Base-by-base conservation (phyloP, 2,797 vertebrate species). In the Zalophus californianus region DNA sequence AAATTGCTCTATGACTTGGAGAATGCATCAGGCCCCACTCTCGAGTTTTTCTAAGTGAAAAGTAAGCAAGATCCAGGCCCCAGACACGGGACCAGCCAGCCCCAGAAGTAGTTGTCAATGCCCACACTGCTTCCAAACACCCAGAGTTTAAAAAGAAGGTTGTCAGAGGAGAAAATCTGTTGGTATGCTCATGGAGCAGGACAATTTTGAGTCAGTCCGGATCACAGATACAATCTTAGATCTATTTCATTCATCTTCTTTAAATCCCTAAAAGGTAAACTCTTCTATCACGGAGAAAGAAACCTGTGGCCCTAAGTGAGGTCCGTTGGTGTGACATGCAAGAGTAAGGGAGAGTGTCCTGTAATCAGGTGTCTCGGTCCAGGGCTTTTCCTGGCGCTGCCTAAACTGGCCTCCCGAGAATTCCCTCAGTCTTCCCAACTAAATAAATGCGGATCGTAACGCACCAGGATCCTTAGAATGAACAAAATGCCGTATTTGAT, bases 381-480 rank as follows among this genome's bases (percentile, higher is more conserved):
- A 10, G 25, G 77, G 32, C 25, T 73, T 70, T 92, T 89, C 79
- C 41, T 14, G 13, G 48, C 60, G 38, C 82, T 94, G 82, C 54
- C 89, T 89, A 23, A 79, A 79, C 35, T 15, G 66, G 15, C 11
- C 80, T 86, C 25, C 66, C 84, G 62, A 85, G 68, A 83, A 93
- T 83, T 86, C 56, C 78, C 58, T 90, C 77, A 35, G 27, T 88
- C 85, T 91, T 48, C 32, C 54, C 90, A 91, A 68, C 32, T 52
- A 70, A 79, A 92, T 56, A 96, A 79, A 64, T n/a, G 41, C 56
- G 18, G n/a, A 18, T 84, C 16, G 2, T 25, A 64, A 88, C 4
- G 38, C 32, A 44, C 56, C 10, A 25, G 79, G n/a, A 89, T 38
- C 25, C 0, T 48, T 48, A 91, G 50, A 88, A 95, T 15, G 78